Evolutionary conservation across 2,797 vertebrate genomes (phyloP).

Genomic region (Malacoctenus gilli): DNA sequence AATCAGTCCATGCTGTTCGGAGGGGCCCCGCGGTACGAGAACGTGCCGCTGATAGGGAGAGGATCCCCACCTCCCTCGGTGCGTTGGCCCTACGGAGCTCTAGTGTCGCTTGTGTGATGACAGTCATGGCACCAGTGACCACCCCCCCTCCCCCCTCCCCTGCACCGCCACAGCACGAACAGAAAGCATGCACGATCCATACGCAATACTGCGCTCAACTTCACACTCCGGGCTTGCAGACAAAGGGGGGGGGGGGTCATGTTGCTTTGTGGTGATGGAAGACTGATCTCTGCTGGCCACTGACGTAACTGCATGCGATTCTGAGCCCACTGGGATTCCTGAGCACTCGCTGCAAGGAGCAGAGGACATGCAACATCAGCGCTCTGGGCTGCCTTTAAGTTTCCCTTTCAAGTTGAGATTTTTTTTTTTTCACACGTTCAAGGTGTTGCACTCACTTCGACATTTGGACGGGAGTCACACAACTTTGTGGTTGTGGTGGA

Average conservation of each 20-base stretch:
- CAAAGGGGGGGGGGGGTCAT: background rate
- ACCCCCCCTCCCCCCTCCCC: too few relatives aligned
- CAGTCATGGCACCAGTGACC: constrained; percentile 37
- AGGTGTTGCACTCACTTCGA: constrained; percentile 11
- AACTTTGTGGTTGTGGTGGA: too few relatives aligned
- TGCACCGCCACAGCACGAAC: constrained; percentile 35
- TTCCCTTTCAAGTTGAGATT: background rate
- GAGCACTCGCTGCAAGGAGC: background rate
- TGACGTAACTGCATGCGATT: constrained; percentile 18
- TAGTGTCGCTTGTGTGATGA: constrained; percentile 70
- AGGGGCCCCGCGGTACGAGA: constrained; percentile 95
- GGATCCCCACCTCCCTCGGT: constrained; percentile 96
- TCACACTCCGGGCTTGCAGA: constrained; percentile 7
- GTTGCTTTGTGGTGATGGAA: constrained; percentile 48
- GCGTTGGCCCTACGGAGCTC: constrained; percentile 71
- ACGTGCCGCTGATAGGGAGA: constrained; percentile 93
- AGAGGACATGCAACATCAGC: background rate
- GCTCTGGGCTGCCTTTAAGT: constrained; percentile 12
- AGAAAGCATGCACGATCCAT: constrained; percentile 32
- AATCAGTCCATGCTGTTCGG: constrained; percentile 95
- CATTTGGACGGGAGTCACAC: too few relatives aligned
- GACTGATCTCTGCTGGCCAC: constrained; percentile 77
- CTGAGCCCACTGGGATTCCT: background rate
- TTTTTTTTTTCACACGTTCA: constrained; percentile 1
- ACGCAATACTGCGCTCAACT: constrained; percentile 8